Percentiles rank a stretch among this genome's conserved stretches.
Evolutionary conservation across 2,113 vertebrate genomes (phyloP).

Genomic region (Terrapene triunguis): DNA sequence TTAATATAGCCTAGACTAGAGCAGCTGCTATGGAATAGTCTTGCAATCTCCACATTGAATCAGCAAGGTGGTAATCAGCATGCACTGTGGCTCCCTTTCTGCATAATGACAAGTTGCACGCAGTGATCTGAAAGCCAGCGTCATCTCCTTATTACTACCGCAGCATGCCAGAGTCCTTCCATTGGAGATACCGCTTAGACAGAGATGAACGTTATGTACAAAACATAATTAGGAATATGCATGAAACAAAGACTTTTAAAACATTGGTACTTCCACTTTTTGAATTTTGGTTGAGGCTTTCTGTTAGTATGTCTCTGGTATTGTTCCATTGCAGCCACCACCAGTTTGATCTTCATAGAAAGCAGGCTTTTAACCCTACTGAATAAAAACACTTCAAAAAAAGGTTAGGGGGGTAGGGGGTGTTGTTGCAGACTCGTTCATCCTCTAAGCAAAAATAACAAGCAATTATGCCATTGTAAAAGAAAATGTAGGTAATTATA

Average conservation of each 20-base stretch:
- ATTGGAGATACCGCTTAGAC: neutral
- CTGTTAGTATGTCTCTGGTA: neutral
- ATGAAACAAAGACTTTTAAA: neutral
- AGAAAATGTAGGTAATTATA: slow-evolving; percentile 49
- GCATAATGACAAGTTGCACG: neutral
- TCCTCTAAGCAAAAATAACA: slow-evolving; percentile 57
- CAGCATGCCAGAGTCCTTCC: neutral
- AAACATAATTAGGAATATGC: neutral
- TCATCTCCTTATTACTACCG: neutral
- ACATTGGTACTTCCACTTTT: neutral
- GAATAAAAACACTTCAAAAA: neutral
- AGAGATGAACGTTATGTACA: neutral
- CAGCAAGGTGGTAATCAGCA: neutral
- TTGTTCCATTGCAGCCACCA: neutral
- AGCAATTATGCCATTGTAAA: slow-evolving; percentile 24
- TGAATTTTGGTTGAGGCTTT: neutral
- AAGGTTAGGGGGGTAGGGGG: neutral
- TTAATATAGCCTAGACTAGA: slow-evolving; percentile 34
- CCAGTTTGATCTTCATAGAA: neutral
- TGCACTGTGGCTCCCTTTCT: neutral
- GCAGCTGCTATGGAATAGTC: neutral
- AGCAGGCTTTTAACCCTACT: neutral
- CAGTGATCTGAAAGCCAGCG: neutral
- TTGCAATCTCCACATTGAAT: neutral
- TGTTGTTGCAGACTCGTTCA: slow-evolving; percentile 7